phyloP scores from a whole-genome alignment of 2,888 invertebrate genomes.

The Anodontia alba region DNA sequence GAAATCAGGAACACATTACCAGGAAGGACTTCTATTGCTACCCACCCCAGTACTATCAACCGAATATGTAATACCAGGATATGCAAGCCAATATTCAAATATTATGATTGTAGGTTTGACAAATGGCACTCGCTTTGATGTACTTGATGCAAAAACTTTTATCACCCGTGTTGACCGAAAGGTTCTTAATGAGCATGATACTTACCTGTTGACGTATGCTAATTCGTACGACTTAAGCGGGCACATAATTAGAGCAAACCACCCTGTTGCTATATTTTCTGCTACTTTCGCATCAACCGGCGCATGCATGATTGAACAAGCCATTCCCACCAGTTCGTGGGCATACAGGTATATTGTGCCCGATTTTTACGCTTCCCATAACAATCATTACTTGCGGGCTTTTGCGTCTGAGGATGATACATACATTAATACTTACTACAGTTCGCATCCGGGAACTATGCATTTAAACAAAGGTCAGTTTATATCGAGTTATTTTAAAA shows the following conservation, averaged over 20 bases:
- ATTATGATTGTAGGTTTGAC: not conserved
- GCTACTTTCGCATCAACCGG: not conserved
- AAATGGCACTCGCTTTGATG: not conserved
- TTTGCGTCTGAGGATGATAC: not conserved
- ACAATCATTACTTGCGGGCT: not conserved
- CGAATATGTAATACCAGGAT: not conserved
- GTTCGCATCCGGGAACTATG: not conserved
- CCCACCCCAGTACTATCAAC: not conserved
- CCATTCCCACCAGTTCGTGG: not conserved
- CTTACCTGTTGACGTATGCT: not conserved
- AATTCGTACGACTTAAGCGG: not conserved
- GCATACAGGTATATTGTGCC: not conserved
- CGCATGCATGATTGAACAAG: not conserved
- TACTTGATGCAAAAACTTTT: not conserved
- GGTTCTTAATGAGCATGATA: not conserved
- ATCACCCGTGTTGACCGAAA: not conserved
- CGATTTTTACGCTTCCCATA: not conserved
- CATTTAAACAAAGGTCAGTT: not conserved
- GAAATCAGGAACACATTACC: not conserved
- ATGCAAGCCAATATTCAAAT: not conserved
- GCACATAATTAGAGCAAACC: not conserved
- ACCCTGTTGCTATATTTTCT: not conserved
- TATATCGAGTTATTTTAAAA: not conserved
- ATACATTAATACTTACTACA: not conserved
- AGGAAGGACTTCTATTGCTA: not conserved